Conservation (phyloP, 2,113 vertebrate species). For the Equus przewalskii region DNA sequence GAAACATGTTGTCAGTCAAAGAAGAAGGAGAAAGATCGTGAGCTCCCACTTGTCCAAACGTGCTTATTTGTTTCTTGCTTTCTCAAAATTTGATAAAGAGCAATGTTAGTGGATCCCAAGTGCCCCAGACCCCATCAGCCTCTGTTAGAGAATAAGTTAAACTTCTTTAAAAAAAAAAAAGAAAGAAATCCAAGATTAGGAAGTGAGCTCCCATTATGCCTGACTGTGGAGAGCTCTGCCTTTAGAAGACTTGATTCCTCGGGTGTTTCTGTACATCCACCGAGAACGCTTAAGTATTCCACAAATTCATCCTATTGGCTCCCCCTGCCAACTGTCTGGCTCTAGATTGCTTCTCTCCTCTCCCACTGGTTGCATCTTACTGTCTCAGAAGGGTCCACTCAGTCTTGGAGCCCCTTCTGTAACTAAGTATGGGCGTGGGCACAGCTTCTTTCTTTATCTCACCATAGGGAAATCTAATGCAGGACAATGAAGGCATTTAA, state of each 20-base stretch:
- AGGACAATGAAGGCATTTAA: neutral
- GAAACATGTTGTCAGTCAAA: neutral
- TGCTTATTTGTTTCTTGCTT: neutral
- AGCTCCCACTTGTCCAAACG: neutral
- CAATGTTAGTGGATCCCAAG: neutral
- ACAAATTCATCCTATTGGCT: too few species aligned
- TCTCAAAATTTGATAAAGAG: neutral
- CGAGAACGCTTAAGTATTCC: neutral
- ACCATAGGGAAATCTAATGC: accelerated
- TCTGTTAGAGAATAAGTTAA: neutral
- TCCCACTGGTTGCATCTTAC: neutral
- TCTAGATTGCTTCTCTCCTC: neutral
- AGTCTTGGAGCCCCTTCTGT: neutral
- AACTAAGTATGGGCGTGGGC: neutral
- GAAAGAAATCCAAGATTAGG: neutral
- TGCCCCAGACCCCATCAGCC: neutral
- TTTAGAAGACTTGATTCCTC: neutral
- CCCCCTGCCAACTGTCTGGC: neutral
- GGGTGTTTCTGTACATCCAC: neutral
- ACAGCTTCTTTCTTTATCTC: neutral
- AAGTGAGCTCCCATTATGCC: neutral
- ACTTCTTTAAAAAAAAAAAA: neutral
- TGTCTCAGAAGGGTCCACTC: neutral
- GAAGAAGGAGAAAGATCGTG: neutral
- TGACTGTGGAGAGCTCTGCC: neutral